Evolutionary conservation across 2,113 vertebrate species (phyloP).

Genomic region (Corythornis vintsioides): DNA sequence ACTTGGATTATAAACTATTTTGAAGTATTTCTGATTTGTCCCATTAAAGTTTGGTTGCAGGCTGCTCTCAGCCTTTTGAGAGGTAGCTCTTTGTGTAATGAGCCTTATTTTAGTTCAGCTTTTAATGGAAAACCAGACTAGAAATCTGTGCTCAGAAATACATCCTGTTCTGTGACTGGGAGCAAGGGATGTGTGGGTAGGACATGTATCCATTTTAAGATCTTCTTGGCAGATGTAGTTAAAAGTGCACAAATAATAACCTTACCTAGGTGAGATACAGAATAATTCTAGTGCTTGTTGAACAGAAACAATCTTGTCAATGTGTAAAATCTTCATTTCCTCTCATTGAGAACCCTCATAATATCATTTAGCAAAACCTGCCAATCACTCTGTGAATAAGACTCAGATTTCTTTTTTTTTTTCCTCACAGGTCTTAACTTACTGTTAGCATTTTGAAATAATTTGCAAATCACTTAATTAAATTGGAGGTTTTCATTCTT

Average conservation of each 20-base stretch:
- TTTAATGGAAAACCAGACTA: not conserved
- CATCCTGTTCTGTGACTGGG: not conserved
- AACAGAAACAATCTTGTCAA: not conserved
- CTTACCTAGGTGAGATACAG: not conserved
- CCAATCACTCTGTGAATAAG: not conserved
- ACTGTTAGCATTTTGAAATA: not conserved
- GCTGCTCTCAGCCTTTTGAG: not conserved
- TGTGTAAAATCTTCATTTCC: not conserved
- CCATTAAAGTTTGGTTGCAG: not conserved
- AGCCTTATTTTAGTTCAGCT: not conserved
- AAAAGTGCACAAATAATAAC: not conserved
- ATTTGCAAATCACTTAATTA: not conserved
- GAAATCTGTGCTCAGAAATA: not conserved
- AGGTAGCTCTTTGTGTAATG: not conserved
- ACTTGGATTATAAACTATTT: not conserved
- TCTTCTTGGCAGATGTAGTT: not conserved
- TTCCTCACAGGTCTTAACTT: not conserved
- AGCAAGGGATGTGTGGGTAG: not conserved
- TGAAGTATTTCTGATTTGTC: not conserved
- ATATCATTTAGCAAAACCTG: not conserved
- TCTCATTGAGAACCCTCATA: not conserved
- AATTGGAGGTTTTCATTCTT: not conserved
- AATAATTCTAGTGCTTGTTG: not conserved
- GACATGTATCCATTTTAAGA: not conserved
- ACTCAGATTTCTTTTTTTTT: not conserved